Base-by-base conservation (phyloP, 2,888 invertebrate genomes). In the Sicus ferrugineus region DNA sequence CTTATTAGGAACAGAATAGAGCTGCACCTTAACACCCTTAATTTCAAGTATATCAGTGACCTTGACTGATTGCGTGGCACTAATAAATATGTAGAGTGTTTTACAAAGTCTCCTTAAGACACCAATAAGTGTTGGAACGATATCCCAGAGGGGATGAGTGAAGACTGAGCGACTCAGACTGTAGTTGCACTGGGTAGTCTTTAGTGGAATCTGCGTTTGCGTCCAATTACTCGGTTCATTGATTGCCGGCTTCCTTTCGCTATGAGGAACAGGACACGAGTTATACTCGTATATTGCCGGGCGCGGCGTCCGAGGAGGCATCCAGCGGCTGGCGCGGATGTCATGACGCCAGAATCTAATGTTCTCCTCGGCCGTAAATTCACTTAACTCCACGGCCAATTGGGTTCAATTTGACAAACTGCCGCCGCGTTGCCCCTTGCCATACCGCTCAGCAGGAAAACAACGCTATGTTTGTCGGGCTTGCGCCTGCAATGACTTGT, bases 341-440 rank as follows among this genome's bases (percentile, higher is more conserved):
- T 30, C 23, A 70, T 73, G 77, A 79, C 77, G 77, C 68, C 74
- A 77, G 74, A 76, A 74, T 75, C 80, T 79, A 79, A 80, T 78
- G 78, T 77, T 78, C 75, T 75, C 73, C 77, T 75, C 72, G 75
- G 74, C 75, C 77, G 81, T 81, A 80, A 80, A 80, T 81, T 77
- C 69, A 70, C 67, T 72, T 70, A 72, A 62, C 70, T 77, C 74
- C 77, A 79, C 75, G 78, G 76, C 75, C 80, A 80, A 80, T 81
- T 81, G 81, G 75, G 73, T 81, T 80, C 81, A 81, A 79, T 79
- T 78, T 77, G 81, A 77, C 79, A 80, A 81, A 80, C 76, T 81
- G 80, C 80, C 59, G n/a, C 21, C 42, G 46, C 46, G 21, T 11
- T 14, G 59, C 46, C 2, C 21, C 11, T 0, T 7, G 14, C 3